Percentiles rank a stretch among this genome's conserved stretches.
Evolutionary conservation across 2,888 invertebrate genomes (phyloP).

Genomic region (Sinohyriopsis cumingii): DNA sequence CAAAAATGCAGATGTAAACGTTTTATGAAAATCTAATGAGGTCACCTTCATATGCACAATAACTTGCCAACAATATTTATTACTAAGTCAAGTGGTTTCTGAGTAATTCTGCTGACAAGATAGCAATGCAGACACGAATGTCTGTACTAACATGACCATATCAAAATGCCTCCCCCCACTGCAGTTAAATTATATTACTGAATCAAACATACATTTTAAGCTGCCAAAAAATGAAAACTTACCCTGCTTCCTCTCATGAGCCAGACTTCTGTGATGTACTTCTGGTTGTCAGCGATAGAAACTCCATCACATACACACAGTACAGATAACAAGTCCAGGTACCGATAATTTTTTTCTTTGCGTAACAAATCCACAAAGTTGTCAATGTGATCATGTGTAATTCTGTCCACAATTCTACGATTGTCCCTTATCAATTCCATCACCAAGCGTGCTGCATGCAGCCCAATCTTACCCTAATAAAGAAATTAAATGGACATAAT

Average conservation of each 20-base stretch:
- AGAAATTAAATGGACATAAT: background rate
- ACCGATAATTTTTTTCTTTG: constrained; percentile 67
- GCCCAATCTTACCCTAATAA: constrained; percentile 65
- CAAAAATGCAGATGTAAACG: no score
- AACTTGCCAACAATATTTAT: no score
- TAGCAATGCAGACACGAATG: no score
- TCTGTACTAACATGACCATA: no score
- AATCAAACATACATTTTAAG: no score
- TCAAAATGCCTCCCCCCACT: no score
- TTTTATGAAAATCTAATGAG: no score
- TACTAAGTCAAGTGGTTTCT: no score
- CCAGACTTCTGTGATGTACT: constrained; percentile 67
- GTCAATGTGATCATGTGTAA: constrained; percentile 66
- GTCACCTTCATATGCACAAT: no score
- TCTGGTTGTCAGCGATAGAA: constrained; percentile 70
- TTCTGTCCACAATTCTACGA: constrained; percentile 69
- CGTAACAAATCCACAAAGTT: constrained; percentile 64
- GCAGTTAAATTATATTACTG: no score
- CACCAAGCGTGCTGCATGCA: constrained; percentile 70
- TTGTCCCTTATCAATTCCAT: constrained; percentile 71
- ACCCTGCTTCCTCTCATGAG: constrained; percentile 58
- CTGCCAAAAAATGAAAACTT: constrained; percentile 2
- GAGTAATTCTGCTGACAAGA: no score
- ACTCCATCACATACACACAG: constrained; percentile 71
- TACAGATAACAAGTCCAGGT: constrained; percentile 66